Conservation (phyloP, 2,797 vertebrate species). For the Erethizon dorsatum region DNA sequence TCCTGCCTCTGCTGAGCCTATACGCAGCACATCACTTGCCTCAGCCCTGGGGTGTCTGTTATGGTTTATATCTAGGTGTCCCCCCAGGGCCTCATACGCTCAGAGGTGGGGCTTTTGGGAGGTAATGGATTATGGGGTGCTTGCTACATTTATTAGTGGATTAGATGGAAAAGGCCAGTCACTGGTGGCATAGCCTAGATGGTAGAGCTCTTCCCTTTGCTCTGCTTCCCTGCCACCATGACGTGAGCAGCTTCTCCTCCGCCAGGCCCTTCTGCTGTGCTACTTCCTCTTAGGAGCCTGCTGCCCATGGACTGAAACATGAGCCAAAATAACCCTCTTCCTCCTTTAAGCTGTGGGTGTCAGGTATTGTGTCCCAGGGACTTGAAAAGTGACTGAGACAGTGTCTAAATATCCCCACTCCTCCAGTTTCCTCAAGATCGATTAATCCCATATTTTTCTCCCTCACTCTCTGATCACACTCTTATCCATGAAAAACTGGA, state of each 20-base stretch:
- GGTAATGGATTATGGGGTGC: neutral
- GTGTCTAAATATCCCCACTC: neutral
- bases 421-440: neutral
- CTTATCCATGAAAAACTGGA: neutral
- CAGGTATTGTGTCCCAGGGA: neutral
- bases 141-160: neutral
- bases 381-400: neutral
- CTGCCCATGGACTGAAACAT: neutral
- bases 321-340: neutral
- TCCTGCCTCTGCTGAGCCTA: neutral
- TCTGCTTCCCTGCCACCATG: neutral
- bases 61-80: neutral
- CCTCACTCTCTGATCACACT: neutral
- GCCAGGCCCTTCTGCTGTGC: neutral
- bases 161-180: neutral
- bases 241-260: neutral
- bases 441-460: neutral
- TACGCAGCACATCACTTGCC: rapidly evolving
- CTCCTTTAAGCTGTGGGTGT: neutral
- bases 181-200: neutral
- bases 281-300: neutral
- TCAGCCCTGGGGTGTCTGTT: neutral
- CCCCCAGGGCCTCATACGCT: neutral
- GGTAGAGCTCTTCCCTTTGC: neutral
- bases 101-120: neutral